Conservation (phyloP, 2,113 vertebrate genomes). For the Pandion haliaetus region DNA sequence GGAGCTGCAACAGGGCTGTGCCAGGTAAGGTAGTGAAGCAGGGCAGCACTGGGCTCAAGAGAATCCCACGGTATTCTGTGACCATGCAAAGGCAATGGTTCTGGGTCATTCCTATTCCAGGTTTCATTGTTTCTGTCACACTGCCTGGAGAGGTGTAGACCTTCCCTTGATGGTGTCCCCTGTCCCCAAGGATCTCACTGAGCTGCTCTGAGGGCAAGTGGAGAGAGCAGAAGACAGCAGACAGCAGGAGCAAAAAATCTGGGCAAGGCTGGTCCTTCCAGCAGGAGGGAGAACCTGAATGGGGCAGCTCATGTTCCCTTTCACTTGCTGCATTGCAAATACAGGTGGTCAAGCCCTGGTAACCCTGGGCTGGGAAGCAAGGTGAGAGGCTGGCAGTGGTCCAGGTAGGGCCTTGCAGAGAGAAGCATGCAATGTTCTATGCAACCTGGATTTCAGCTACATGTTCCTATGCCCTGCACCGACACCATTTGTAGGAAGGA, state of each 20-base stretch:
- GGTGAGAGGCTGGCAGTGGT: background rate
- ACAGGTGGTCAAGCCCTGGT: slow-evolving; percentile 27
- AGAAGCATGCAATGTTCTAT: background rate
- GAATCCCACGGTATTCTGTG: fast-evolving
- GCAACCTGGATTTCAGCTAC: background rate
- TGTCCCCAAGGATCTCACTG: background rate
- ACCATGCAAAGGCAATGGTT: background rate
- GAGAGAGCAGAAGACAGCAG: background rate
- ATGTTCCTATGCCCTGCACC: background rate
- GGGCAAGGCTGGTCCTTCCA: background rate
- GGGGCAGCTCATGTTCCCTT: background rate
- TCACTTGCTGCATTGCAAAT: background rate
- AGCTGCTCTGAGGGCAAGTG: background rate
- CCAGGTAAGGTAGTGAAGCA: background rate
- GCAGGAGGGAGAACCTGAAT: background rate
- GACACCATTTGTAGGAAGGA: background rate
- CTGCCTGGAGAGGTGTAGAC: background rate
- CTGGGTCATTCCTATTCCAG: background rate
- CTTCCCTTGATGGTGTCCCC: background rate
- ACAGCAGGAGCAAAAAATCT: background rate
- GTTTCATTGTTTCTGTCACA: background rate
- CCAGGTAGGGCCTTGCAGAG: background rate
- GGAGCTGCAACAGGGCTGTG: background rate
- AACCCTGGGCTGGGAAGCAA: background rate
- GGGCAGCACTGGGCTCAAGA: background rate